Evolutionary conservation across 2,888 invertebrate species (phyloP).

Genomic region (Dasypolia templi): DNA sequence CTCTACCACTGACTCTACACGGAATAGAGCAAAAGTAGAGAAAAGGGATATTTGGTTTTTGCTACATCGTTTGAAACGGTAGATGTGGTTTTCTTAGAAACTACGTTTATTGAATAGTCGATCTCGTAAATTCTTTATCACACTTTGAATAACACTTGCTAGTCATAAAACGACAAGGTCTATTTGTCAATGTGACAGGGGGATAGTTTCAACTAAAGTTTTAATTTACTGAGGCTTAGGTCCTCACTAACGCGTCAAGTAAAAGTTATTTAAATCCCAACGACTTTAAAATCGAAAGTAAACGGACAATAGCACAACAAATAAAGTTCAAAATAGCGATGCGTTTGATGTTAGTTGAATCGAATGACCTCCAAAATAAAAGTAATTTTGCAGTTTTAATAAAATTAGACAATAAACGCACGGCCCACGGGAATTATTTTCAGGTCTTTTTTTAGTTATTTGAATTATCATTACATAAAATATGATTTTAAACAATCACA

Average conservation of each 20-base stretch:
- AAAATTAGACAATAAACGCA: too few species aligned
- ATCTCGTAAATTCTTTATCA: neutral
- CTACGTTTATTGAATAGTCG: neutral
- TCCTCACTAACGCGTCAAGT: neutral
- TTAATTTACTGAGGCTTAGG: neutral
- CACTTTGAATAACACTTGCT: neutral
- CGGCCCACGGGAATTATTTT: too few species aligned
- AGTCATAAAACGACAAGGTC: neutral
- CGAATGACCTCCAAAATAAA: too few species aligned
- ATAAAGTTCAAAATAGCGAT: too few species aligned
- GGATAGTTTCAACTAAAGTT: neutral
- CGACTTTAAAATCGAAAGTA: neutral
- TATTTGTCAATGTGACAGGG: neutral
- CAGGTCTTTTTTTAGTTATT: too few species aligned
- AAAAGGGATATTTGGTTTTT: slow-evolving; percentile 35
- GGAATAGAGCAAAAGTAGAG: slow-evolving; percentile 14
- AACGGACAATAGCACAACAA: too few species aligned
- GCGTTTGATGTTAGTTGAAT: too few species aligned
- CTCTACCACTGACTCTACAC: slow-evolving; percentile 32
- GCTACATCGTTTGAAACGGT: slow-evolving; percentile 36
- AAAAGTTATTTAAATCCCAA: neutral
- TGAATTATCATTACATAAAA: too few species aligned
- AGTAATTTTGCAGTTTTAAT: too few species aligned
- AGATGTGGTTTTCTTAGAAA: slow-evolving; percentile 21
- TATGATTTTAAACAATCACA: too few species aligned